Evolutionary conservation across 2,113 vertebrate species (phyloP).

Genomic region (Crotalus horridus): DNA sequence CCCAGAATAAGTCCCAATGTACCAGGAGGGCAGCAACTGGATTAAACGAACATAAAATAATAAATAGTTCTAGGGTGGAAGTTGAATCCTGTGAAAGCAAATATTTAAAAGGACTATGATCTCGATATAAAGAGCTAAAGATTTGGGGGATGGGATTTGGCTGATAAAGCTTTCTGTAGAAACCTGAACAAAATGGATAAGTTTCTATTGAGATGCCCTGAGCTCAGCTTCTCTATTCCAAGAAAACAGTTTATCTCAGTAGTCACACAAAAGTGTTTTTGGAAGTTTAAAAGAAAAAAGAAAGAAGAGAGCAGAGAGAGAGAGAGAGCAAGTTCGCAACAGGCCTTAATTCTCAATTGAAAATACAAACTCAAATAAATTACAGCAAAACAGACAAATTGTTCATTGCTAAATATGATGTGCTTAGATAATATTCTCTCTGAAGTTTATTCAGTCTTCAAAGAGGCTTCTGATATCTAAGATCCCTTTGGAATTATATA

Average conservation of each 20-base stretch:
- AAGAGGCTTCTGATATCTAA: neutral
- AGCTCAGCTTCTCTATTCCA: neutral
- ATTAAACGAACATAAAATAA: neutral
- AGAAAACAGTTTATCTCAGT: neutral
- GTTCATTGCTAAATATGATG: neutral
- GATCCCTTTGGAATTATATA: neutral
- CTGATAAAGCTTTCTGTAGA: neutral
- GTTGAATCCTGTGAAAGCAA: neutral
- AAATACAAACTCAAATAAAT: neutral
- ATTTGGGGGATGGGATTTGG: neutral
- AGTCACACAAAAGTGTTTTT: neutral
- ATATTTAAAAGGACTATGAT: neutral
- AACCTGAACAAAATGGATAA: neutral
- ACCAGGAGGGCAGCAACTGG: neutral
- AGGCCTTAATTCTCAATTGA: neutral
- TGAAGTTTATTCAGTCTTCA: neutral
- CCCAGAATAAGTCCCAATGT: neutral
- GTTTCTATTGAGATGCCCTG: neutral
- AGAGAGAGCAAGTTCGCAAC: neutral
- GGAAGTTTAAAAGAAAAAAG: neutral
- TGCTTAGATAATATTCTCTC: neutral
- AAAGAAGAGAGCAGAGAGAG: neutral
- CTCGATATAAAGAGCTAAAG: neutral
- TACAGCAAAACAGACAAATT: neutral
- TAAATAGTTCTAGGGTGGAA: neutral